A percentile compares a stretch with the other conserved stretches of the same genome.
phyloP scores from a whole-genome alignment of 2,797 vertebrate species.

The Myotis pilosus region DNA sequence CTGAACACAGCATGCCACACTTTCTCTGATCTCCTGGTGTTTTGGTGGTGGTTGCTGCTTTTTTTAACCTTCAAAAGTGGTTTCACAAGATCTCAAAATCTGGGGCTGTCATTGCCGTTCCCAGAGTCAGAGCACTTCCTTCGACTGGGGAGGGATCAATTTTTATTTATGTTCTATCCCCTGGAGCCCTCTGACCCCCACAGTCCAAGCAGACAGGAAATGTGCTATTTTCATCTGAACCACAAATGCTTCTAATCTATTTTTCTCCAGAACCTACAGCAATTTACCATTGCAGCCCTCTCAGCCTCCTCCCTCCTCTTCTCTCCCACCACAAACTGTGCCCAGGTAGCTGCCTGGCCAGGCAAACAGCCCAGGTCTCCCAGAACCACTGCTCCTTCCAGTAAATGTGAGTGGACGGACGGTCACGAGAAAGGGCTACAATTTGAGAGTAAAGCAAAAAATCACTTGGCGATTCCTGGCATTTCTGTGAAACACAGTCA shows the following conservation, averaged over 20 bases:
- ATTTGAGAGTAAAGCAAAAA: not conserved
- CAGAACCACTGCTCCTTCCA: slow-evolving; percentile 46
- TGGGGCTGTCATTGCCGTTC: slow-evolving; percentile 49
- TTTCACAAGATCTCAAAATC: slow-evolving; percentile 41
- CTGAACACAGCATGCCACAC: not conserved
- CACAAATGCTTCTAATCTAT: slow-evolving; percentile 70
- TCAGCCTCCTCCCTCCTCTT: not conserved
- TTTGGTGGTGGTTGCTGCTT: not conserved
- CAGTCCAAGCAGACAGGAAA: slow-evolving; percentile 70
- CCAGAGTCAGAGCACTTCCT: slow-evolving; percentile 63
- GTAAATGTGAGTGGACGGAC: slow-evolving; percentile 4
- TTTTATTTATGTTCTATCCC: slow-evolving; percentile 76
- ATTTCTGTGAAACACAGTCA: not conserved
- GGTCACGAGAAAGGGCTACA: not conserved
- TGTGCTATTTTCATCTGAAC: slow-evolving; percentile 78
- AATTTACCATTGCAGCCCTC: slow-evolving; percentile 60
- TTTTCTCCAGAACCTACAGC: slow-evolving; percentile 68
- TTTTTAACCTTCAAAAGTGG: slow-evolving; percentile 64
- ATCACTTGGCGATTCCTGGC: not conserved
- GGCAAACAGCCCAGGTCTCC: slow-evolving; percentile 22
- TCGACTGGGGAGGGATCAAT: slow-evolving; percentile 61
- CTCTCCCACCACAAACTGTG: slow-evolving; percentile 40
- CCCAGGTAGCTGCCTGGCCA: slow-evolving; percentile 50
- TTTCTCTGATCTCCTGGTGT: not conserved
- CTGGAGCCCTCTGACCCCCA: slow-evolving; percentile 58